These are phyloP conservation scores for Odontamblyopus lacepedii DNA, from an alignment of 2,797 vertebrate genomes.

Conservation along the genomic window DNA sequence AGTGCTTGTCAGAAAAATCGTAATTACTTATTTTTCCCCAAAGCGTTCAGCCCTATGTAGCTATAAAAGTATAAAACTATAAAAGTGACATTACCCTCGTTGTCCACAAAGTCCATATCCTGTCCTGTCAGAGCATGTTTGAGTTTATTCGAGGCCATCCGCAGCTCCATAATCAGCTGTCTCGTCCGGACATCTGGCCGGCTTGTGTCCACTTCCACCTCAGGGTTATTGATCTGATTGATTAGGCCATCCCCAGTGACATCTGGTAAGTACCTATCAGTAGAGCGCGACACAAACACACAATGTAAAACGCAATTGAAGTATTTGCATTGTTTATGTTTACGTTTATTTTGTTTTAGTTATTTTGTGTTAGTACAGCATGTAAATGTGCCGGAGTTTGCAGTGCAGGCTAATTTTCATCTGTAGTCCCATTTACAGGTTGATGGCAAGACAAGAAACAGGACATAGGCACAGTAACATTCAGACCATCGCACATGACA, in stretches of 20 bases:
- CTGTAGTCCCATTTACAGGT: too few species aligned
- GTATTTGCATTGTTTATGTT: neutral
- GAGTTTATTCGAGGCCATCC: slow-evolving; percentile 84
- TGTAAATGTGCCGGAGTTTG: too few species aligned
- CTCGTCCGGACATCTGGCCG: slow-evolving; percentile 80
- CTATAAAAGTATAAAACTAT: neutral
- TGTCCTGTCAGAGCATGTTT: slow-evolving; percentile 82
- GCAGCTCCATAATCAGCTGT: slow-evolving; percentile 84
- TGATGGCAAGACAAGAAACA: too few species aligned
- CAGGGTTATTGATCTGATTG: slow-evolving; percentile 87
- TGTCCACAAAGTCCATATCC: slow-evolving; percentile 85
- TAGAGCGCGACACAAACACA: neutral
- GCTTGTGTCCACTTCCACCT: slow-evolving; percentile 82
- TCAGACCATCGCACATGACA: too few species aligned
- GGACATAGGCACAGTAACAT: too few species aligned
- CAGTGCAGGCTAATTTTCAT: too few species aligned
- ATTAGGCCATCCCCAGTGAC: slow-evolving; percentile 81
- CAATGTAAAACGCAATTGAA: neutral
- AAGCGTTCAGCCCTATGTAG: too few species aligned
- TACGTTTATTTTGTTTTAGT: too few species aligned
- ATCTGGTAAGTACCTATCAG: slow-evolving; percentile 82
- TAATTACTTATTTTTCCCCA: too few species aligned
- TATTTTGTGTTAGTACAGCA: too few species aligned
- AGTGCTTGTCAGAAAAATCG: too few species aligned
- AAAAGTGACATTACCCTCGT: slow-evolving; percentile 66